These are phyloP conservation scores for Chiroxiphia lanceolata DNA, from an alignment of 2,797 vertebrate species.

Conservation along the genomic window DNA sequence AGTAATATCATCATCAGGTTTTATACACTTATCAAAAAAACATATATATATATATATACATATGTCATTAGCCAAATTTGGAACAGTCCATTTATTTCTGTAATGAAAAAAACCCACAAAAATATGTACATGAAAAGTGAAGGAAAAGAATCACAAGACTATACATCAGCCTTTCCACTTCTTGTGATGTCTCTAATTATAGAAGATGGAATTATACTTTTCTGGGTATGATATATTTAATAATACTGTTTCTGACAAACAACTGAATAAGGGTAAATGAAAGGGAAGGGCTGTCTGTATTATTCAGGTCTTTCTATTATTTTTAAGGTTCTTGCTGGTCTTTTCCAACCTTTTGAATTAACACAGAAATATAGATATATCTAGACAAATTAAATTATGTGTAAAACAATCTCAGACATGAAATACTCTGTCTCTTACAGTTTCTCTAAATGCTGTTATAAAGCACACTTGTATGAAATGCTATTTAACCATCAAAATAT, in stretches of 20 bases:
- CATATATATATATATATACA: too few relatives aligned
- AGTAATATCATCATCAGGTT: background rate
- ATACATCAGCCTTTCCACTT: background rate
- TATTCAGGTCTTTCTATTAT: background rate
- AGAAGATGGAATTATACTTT: background rate
- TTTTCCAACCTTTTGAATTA: background rate
- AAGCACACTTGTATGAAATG: background rate
- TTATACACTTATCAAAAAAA: background rate
- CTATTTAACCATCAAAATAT: background rate
- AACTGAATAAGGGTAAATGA: background rate
- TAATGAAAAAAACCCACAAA: background rate
- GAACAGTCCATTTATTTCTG: background rate
- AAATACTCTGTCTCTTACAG: background rate
- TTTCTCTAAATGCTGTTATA: background rate
- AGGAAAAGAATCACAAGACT: background rate
- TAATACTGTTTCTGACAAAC: background rate
- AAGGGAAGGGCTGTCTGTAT: background rate
- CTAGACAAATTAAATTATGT: background rate
- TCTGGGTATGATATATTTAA: background rate
- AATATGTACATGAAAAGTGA: background rate
- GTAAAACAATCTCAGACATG: background rate
- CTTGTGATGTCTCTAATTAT: background rate
- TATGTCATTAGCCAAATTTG: background rate
- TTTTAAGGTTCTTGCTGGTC: background rate
- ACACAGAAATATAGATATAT: background rate